Evolutionary conservation across 2,797 vertebrate species (phyloP).

Genomic region (Acanthis flammea): DNA sequence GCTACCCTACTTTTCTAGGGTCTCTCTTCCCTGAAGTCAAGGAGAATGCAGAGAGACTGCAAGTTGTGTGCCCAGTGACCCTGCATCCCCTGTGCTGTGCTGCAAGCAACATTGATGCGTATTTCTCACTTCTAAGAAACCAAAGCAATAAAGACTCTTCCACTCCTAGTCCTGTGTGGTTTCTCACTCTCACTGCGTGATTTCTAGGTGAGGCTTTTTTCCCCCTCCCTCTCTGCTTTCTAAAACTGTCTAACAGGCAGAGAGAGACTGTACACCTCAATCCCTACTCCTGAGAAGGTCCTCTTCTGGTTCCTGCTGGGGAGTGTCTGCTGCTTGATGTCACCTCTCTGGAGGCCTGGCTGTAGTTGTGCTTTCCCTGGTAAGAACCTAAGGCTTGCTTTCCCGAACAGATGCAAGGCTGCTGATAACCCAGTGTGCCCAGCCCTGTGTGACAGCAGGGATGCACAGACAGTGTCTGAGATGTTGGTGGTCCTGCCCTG

Average conservation of each 20-base stretch:
- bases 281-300: neutral
- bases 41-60: neutral
- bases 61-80: neutral
- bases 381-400: neutral
- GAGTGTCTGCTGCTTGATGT: neutral
- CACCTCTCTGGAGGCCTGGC: neutral
- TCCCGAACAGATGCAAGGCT: neutral
- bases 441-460: neutral
- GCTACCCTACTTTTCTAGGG: neutral
- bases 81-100: neutral
- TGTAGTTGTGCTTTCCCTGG: neutral
- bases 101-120: neutral
- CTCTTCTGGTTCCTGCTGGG: neutral
- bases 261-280: neutral
- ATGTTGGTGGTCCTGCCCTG: neutral
- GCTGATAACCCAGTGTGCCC: rapidly evolving
- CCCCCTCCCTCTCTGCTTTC: neutral
- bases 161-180: neutral
- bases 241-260: neutral
- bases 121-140: neutral
- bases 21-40: neutral
- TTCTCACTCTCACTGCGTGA: neutral
- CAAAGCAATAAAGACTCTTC: constrained; percentile 60
- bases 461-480: neutral
- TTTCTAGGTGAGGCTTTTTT: neutral